Percentiles rank a stretch among this genome's conserved stretches.
These are phyloP conservation scores for Phortica okadai DNA, from an alignment of 2,888 invertebrate species.

Conservation along the genomic window DNA sequence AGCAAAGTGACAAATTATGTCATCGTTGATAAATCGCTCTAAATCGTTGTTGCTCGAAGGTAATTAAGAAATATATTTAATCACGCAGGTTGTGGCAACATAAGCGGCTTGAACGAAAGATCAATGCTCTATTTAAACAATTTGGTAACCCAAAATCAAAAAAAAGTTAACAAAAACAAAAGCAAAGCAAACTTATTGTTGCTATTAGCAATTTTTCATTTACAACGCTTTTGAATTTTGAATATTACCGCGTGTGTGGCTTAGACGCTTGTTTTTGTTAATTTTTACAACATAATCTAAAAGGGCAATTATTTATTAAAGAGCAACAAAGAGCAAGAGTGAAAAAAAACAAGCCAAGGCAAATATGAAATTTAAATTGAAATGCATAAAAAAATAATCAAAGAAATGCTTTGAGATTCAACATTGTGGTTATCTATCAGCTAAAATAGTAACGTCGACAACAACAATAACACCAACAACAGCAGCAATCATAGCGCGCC, in stretches of 20 bases:
- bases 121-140: background rate
- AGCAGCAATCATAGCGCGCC: slow-evolving; percentile 26
- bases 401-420: background rate
- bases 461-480: slow-evolving; percentile 6
- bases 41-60: slow-evolving; percentile 65
- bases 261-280: slow-evolving; percentile 28
- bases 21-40: slow-evolving; percentile 42
- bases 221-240: slow-evolving; percentile 42
- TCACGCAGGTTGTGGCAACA: slow-evolving; percentile 41
- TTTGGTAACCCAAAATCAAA: background rate
- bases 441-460: slow-evolving; percentile 18
- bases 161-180: slow-evolving; percentile 40
- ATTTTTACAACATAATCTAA: slow-evolving; percentile 70
- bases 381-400: slow-evolving; percentile 17
- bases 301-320: slow-evolving; percentile 63
- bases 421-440: slow-evolving; percentile 24
- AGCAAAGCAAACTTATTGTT: background rate
- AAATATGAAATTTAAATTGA: slow-evolving; percentile 36
- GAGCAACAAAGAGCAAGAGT: slow-evolving; percentile 26
- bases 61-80: slow-evolving; percentile 66
- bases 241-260: slow-evolving; percentile 17
- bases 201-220: slow-evolving; percentile 66
- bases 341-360: slow-evolving; percentile 16
- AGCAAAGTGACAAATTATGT: slow-evolving; percentile 63
- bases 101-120: background rate